Evolutionary conservation across 2,888 invertebrate genomes (phyloP).

Genomic region (Meta bourneti): DNA sequence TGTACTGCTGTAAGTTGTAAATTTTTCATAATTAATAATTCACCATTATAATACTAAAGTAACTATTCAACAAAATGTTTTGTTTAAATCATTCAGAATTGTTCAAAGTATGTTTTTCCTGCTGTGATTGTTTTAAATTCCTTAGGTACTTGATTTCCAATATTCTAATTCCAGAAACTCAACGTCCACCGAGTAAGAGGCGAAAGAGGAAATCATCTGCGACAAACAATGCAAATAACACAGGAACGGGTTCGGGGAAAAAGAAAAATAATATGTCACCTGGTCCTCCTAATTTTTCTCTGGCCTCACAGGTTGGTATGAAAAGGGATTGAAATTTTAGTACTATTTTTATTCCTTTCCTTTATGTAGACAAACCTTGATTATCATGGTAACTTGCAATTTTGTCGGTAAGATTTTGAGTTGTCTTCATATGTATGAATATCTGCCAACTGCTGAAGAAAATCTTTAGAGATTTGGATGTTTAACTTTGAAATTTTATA

Average conservation of each 20-base stretch:
- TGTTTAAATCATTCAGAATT: not conserved
- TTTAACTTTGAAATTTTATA: too few species aligned
- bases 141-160: too few species aligned
- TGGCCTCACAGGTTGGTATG: slow-evolving; percentile 90
- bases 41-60: not conserved
- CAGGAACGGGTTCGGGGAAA: slow-evolving; percentile 85
- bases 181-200: slow-evolving; percentile 95
- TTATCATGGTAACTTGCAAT: too few species aligned
- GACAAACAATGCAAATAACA: slow-evolving; percentile 79
- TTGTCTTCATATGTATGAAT: too few species aligned
- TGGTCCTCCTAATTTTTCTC: slow-evolving; percentile 94
- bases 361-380: not conserved
- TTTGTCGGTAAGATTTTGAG: too few species aligned
- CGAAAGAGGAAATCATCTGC: slow-evolving; percentile 96
- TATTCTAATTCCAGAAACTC: slow-evolving; percentile 87
- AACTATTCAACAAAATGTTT: slow-evolving; percentile 3
- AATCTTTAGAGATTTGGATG: too few species aligned
- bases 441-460: too few species aligned
- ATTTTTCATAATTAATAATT: not conserved
- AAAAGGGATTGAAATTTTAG: not conserved
- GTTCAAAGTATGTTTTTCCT: not conserved
- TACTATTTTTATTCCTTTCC: not conserved
- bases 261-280: slow-evolving; percentile 88
- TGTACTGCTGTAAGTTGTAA: too few species aligned
- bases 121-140: too few species aligned